Base-by-base conservation (phyloP, 2,888 invertebrate genomes). In the Eupithecia insigniata region DNA sequence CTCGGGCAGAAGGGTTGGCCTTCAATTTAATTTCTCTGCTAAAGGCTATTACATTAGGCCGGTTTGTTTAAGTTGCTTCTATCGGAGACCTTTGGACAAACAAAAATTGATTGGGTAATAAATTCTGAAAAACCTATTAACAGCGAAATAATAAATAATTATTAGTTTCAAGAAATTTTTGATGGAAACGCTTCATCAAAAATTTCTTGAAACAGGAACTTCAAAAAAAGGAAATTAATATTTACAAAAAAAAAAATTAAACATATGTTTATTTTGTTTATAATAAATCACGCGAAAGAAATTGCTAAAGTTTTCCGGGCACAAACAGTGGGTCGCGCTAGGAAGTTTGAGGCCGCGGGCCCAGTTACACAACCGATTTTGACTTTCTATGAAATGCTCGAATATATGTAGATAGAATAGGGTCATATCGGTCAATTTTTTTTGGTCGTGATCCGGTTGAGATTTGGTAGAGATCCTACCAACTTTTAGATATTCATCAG, bases 11-110 rank as follows among this genome's bases (percentile, higher is more conserved):
- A 81, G 81, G 81, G 81, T 76, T 80, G 76, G 75, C 69, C 79
- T 81, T 79, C 80, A 82, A 83, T 85, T 84, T 83, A 83, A 85
- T 85, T 85, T 84, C 72, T 81, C 80, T 82, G 76, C 79, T 80
- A 72, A 76, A 79, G 82, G 81, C 84, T 85, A 85, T 85, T 85
- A 76, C 81, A 80, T 86, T 85, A 86, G 79, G 80, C 72, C 75
- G 81, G 82, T 79, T 76, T 86, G 83, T 84, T 85, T 85, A 82
- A 83, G 80, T 82, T 83, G 72, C 69, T 76, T 72, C 77, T 75
- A 78, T 76, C 71, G 73, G 68, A 70, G 73, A 70, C 65, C 72
- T 76, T 70, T 69, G 69, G 66, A 64, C 65, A 70, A 75, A 75
- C 70, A 76, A 78, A 79, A 78, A 83, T 80, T 81, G 76, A 79